Conservation (phyloP, 1,140 invertebrate genomes). For the Drosophila neocordata region DNA sequence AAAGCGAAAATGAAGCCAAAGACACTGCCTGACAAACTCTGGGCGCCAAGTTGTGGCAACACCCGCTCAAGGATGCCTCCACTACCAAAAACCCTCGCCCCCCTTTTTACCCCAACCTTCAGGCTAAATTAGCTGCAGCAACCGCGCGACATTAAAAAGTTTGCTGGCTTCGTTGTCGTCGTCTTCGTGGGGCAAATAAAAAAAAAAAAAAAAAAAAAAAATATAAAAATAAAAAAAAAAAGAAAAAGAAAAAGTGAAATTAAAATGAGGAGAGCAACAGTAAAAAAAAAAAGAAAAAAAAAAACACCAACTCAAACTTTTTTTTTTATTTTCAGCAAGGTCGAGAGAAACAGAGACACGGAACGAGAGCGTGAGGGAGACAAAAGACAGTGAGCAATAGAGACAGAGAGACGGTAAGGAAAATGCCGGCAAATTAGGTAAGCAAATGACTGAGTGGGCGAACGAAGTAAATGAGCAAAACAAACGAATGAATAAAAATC, state of each 20-base stretch:
- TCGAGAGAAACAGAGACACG: conserved; percentile 2
- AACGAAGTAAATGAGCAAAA: conserved; percentile 40
- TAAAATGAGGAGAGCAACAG: conserved; percentile 57
- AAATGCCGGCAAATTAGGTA: conserved; percentile 49
- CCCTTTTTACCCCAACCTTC: conserved; percentile 4
- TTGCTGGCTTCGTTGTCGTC: conserved; percentile 55
- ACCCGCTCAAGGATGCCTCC: conserved; percentile 4
- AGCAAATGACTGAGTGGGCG: conserved; percentile 23
- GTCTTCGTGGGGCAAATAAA: conserved; percentile 50
- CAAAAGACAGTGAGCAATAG: conserved; percentile 22
- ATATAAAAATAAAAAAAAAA: conserved; percentile 64
- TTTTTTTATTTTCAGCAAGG: conserved; percentile 13
- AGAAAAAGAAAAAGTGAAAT: conserved; percentile 75
- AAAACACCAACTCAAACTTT: conserved; percentile 42
- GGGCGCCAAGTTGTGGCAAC: conserved; percentile 56
- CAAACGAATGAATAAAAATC: conserved; percentile 33
- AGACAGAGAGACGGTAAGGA: conserved; percentile 20
- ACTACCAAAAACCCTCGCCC: background rate
- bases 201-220: conserved; percentile 73
- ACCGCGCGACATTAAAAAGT: conserved; percentile 79
- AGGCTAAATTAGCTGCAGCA: conserved; percentile 74
- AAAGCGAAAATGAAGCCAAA: conserved; percentile 73
- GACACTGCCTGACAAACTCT: conserved; percentile 70
- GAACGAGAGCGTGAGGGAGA: conserved; percentile 5
- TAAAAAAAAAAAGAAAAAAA: conserved; percentile 21